Base-by-base conservation (phyloP, 2,888 invertebrate species). In the Rhagonycha fulva region DNA sequence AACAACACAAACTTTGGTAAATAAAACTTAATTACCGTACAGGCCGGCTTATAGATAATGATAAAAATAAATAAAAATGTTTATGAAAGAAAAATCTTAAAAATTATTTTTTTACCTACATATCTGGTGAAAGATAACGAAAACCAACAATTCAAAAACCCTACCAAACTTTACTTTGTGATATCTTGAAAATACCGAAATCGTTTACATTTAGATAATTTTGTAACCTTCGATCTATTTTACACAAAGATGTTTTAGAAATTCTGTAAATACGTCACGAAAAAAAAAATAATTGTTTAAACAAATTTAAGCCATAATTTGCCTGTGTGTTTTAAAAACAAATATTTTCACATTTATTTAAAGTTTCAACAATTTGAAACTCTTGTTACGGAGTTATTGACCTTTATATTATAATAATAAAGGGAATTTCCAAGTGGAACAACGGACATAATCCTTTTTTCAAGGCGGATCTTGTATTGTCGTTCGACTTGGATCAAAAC, bases 111-210 rank as follows among this genome's bases (percentile, higher is more conserved):
- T 4, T 19, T 24, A 24, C 32, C 47, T 71, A 66, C 14, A 14
- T 62, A 63, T 23, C 71, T 71, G 14, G 60, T 26, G 24, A 47
- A 32, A 19, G 70, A 70, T 70, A 61, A 70, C 12, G 3, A 71
- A 71, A 68, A 68, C 23, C 26, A 72, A 72, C 47, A 68, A 67
- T n/a, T 72, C 60, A 14, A 26, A 61, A 72, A 68, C 70, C 69
- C 74, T 32, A 74, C 70, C 74, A 70, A 14, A 28, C 62, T 74
- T 74, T 70, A 74, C 74, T 70, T 70, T 70, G 47, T 26, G 70
- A 74, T 73, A 73, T 62, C 19, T 26, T 24, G 23, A 74, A 74
- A 69, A 67, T 19, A 14, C 28, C 23, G 60, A 70, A 74, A 70
- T 14, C 47, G 68, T 74, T 74, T 69, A 63, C 70, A 68, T 32